phyloP scores from a whole-genome alignment of 2,888 invertebrate species.

The Hecatera dysodea region DNA sequence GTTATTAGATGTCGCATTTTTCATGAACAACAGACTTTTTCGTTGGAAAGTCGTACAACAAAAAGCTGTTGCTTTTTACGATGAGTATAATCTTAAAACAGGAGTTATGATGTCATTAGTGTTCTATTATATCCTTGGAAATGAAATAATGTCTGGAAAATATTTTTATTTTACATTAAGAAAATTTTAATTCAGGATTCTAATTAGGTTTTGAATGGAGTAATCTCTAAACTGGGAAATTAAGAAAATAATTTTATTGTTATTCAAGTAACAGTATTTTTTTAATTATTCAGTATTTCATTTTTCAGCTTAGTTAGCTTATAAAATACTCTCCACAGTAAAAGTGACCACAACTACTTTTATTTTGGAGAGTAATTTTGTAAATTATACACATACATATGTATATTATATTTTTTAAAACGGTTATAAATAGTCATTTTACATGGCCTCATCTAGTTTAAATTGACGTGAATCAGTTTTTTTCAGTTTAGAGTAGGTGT shows the following conservation, averaged over 20 bases:
- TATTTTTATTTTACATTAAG: slow-evolving; percentile 52
- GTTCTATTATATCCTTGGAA: slow-evolving; percentile 57
- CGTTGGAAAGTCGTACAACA: slow-evolving; percentile 59
- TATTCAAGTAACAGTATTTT: too few relatives aligned
- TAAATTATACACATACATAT: too few relatives aligned
- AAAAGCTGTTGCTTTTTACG: slow-evolving; percentile 66
- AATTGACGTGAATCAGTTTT: too few relatives aligned
- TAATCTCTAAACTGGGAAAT: slow-evolving; percentile 4
- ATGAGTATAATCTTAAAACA: slow-evolving; percentile 65
- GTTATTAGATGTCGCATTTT: slow-evolving; percentile 66
- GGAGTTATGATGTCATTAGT: slow-evolving; percentile 66
- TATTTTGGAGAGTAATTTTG: too few relatives aligned
- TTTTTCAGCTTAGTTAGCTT: background rate
- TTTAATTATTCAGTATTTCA: too few relatives aligned
- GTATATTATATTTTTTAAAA: too few relatives aligned
- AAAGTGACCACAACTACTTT: too few relatives aligned
- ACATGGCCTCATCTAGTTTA: too few relatives aligned
- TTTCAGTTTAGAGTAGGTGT: too few relatives aligned
- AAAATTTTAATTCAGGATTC: slow-evolving; percentile 40
- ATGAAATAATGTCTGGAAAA: slow-evolving; percentile 55
- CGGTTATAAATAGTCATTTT: too few relatives aligned
- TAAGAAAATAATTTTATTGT: background rate
- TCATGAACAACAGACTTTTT: slow-evolving; percentile 60
- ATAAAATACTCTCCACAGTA: too few relatives aligned
- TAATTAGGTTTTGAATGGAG: slow-evolving; percentile 23